Conservation (phyloP, 2,888 invertebrate genomes). For the Polydrusus cervinus region DNA sequence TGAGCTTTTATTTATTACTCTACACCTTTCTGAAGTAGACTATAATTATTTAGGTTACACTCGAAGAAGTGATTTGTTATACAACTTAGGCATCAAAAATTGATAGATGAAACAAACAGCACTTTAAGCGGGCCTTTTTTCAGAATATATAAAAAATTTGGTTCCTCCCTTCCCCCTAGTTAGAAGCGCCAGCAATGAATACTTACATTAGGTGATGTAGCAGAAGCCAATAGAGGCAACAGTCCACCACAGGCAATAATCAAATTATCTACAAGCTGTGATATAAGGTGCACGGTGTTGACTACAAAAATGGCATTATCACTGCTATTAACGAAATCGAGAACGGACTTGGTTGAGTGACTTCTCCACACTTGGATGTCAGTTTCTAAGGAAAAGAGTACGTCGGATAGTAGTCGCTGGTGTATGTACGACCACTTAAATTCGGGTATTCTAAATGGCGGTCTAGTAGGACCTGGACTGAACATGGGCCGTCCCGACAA, state of each 20-base stretch:
- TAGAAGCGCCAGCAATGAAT: background rate
- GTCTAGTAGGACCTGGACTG: conserved; percentile 93
- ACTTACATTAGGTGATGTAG: conserved; percentile 98
- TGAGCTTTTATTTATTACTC: too few species aligned
- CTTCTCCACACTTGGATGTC: conserved; percentile 95
- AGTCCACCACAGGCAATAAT: conserved; percentile 99
- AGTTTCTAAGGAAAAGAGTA: conserved; percentile 96
- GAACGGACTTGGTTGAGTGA: conserved; percentile 96
- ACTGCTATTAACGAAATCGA: conserved; percentile 98
- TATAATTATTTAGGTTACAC: background rate
- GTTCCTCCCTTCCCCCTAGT: too few species aligned
- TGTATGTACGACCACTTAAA: conserved; percentile 99
- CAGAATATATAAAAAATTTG: too few species aligned
- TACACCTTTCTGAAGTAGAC: too few species aligned
- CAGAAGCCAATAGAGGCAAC: conserved; percentile 95
- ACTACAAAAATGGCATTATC: conserved; percentile 99
- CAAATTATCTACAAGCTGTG: conserved; percentile 98
- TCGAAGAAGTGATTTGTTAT: too few species aligned
- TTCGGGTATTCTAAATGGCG: conserved; percentile 98
- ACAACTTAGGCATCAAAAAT: too few species aligned
- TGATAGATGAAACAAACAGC: too few species aligned
- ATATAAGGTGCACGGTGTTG: conserved; percentile 99
- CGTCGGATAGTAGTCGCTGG: conserved; percentile 95
- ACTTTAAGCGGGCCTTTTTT: too few species aligned
- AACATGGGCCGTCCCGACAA: conserved; percentile 88